Evolutionary conservation across 2,113 vertebrate species (phyloP), one percentile per base, ranked within the genome.

Genomic region (Progne subis): DNA sequence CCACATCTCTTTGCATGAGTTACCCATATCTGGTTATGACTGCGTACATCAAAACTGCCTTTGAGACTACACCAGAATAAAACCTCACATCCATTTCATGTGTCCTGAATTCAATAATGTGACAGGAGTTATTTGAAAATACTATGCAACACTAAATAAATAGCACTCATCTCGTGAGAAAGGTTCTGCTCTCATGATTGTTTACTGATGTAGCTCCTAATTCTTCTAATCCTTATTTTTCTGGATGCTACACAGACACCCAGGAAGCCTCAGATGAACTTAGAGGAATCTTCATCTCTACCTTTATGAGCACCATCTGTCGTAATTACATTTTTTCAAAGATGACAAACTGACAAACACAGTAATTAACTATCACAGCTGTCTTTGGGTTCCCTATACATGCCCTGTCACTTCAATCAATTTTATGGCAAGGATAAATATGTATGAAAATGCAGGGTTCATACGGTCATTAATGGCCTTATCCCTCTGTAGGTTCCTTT

Each of bases 41-140:
- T 29, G 12, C 3, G 5, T 29, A 39, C 18, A 24, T 41, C 34
- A 46, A 90, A 94, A 71, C 12, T 14, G 9, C 24, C 61, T 78
- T 34, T 57, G 59, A 70, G 10, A 23, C 11, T 15, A 57, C 0
- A 0, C 37, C 41, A 29, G 13, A 79, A 44, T 20, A 41, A 84
- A 79, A 75, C 18, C 14, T 56, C 26, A 11, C 19, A 34, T 34
- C 12, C 23, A 13, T 50, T 81, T 67, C 74, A 76, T 0, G 4
- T 18, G 31, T n/a, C 16, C 29, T 14, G 25, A 76, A 67, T 52
- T 67, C 61, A 94, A 0, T 5, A 18, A n/a, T 0, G 0, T 41
- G n/a, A 57, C 55, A 67, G 20, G 60, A 82, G 32, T 69, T 80
- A 91, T 53, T 26, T 83, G 70, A 90, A 94, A 90, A 90, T 67